Evolutionary conservation across 2,113 vertebrate genomes (phyloP), one percentile per base, ranked within the genome.

Genomic region (Aptenodytes forsteri): DNA sequence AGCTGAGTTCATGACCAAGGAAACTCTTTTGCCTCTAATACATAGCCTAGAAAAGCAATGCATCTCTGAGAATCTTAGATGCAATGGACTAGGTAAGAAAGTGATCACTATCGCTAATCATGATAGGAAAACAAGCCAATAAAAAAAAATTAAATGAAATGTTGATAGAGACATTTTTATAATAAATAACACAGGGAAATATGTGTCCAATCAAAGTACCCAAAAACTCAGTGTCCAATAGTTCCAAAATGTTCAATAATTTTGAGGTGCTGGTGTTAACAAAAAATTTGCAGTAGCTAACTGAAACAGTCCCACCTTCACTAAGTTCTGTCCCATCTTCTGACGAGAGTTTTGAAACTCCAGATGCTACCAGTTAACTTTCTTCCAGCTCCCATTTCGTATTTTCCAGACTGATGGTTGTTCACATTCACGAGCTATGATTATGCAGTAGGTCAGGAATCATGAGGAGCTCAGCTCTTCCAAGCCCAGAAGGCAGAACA

Each of bases 261-360:
- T 52, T 73, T 65, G 32, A 69, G 16, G 69, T 69, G n/a, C 4
- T 83, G 10, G 2, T 72, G 47, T 47, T 55, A 69, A 59, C 11
- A 1, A 1, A 79, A 92, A 72, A 61, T 40, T 64, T 38, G 18
- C 23, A 62, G 17, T 89, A 72, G 16, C 15, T 55, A 54, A 69
- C 7, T 1, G 0, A 67, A 79, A n/a, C 2, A n/a, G 16, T 42
- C 26, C 19, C 4, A 40, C 5, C 4, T 4, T 76, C 27, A 5
- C 1, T 38, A 26, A 27, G 4, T 61, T 11, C 25, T 59, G 10
- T 42, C 26, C n/a, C 9, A 47, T 40, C 10, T 89, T 94, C 59
- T 71, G 20, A 29, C 1, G 6, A 80, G 7, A 62, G 26, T 87
- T 93, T 32, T 64, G 38, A 86, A 91, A 66, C 9, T 62, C 40